Evolutionary conservation across 92 coral and sea anemone genomes (phyloP).

Genomic region (Palythoa caribaeorum): DNA sequence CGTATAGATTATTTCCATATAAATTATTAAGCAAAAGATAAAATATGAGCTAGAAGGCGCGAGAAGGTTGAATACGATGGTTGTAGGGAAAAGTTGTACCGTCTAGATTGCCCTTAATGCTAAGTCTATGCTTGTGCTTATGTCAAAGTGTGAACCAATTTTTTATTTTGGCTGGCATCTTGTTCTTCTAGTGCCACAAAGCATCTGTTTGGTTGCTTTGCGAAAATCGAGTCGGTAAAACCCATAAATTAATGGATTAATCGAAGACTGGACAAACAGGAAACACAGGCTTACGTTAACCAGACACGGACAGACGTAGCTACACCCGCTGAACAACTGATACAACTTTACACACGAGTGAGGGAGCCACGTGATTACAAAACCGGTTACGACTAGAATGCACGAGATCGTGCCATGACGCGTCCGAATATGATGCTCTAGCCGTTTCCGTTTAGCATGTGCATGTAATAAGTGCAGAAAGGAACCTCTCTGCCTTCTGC

Average conservation of each 20-base stretch:
- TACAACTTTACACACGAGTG: constrained; percentile 2
- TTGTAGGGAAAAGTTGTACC: no score
- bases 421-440: constrained; percentile 7
- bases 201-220: constrained; percentile 19
- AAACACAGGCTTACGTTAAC: constrained; percentile 7
- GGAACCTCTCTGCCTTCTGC: neutral
- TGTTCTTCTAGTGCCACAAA: neutral
- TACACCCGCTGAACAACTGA: neutral
- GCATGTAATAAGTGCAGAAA: neutral
- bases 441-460: constrained; percentile 12
- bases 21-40: no score
- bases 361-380: constrained; percentile 24
- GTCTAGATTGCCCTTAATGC: no score
- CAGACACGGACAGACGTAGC: constrained; percentile 11
- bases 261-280: constrained; percentile 33
- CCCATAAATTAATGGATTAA: constrained; percentile 25
- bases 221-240: constrained; percentile 40
- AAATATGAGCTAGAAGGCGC: no score
- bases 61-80: no score
- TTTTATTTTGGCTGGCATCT: neutral
- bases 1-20: no score
- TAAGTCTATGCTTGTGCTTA: no score
- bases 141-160: no score
- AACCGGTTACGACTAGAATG: constrained; percentile 1
- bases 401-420: constrained; percentile 21